Evolutionary conservation across 2,888 invertebrate species (phyloP), one percentile per base, ranked within the genome.

Genomic region (Luffia ferchaultella): DNA sequence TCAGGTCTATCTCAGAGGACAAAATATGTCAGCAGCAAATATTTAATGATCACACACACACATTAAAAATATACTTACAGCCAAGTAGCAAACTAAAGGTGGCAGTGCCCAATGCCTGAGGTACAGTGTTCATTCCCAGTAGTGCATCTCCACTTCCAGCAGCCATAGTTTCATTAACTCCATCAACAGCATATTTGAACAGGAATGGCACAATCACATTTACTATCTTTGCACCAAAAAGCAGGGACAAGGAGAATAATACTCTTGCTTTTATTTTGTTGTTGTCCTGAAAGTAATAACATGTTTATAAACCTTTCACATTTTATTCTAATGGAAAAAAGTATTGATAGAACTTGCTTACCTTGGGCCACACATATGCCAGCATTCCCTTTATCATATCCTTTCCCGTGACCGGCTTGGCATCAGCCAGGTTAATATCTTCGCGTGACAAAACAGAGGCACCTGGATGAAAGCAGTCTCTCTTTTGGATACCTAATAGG

Each of bases 131-230:
- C 87, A 95, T 88, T 52, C 90, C 90, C 15, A 96, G 70, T 51
- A 88, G 53, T n/a, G 86, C 84, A 16, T 85, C 85, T 0, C 83
- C 80, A 0, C 75, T 68, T 0, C 68, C 62, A 0, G 69, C 17
- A 15, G 46, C 61, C 1, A 85, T 67, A 5, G 86, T 73, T 3
- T 82, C 77, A 67, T 96, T 97, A 55, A 98, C 87, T 58, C 89
- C 89, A 70, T 99, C 98, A 52, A 99, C 88, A 0, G 93, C 92
- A 67, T 94, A 91, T 75, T 98, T 98, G 77, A 99, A 97, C 52
- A 98, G 77, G 79, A 98, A 98, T 12, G 99, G 99, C 18, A 99
- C 98, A 46, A 90, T 85, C 1, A 98, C 96, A 64, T 95, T 98
- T 65, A 97, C 76, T 49, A 95, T 69, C 86, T 98, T 96, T 20